These are phyloP conservation scores for Drosophila cognata DNA, from an alignment of 2,888 invertebrate species.

Conservation along the genomic window DNA sequence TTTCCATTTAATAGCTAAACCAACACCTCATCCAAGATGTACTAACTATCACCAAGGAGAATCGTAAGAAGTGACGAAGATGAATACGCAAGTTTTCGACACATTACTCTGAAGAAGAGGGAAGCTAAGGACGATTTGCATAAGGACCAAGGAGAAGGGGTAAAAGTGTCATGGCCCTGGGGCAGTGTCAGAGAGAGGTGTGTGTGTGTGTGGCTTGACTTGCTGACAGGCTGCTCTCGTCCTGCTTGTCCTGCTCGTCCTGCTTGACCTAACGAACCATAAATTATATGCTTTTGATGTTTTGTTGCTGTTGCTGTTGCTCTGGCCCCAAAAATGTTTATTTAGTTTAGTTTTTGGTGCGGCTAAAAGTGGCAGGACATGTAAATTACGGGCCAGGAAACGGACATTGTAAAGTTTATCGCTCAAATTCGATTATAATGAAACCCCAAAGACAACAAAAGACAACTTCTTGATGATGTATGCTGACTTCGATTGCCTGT, in stretches of 20 bases:
- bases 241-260: constrained; percentile 6
- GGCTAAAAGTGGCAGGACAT: constrained; percentile 57
- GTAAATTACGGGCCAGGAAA: constrained; percentile 53
- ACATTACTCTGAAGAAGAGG: constrained; percentile 22
- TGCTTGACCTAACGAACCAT: constrained; percentile 84
- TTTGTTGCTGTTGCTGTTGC: constrained; percentile 43
- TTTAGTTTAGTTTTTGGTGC: constrained; percentile 54
- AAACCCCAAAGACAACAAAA: constrained; percentile 69
- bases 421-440: constrained; percentile 80
- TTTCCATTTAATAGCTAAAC: constrained; percentile 74
- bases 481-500: constrained; percentile 37
- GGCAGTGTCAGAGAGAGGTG: constrained; percentile 22
- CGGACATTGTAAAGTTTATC: constrained; percentile 75
- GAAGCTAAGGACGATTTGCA: constrained; percentile 57
- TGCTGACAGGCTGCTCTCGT: constrained; percentile 57
- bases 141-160: constrained; percentile 40
- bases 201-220: constrained; percentile 42
- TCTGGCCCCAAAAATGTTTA: constrained; percentile 57
- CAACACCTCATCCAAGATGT: constrained; percentile 60
- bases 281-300: constrained; percentile 83
- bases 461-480: constrained; percentile 49
- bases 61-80: constrained; percentile 76
- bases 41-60: constrained; percentile 42
- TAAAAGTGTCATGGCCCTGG: constrained; percentile 39
- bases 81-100: constrained; percentile 76